Evolutionary conservation across 23 tunicate species (phyloP), one percentile per base, ranked within the genome.

Genomic region (Ciona savignyi): DNA sequence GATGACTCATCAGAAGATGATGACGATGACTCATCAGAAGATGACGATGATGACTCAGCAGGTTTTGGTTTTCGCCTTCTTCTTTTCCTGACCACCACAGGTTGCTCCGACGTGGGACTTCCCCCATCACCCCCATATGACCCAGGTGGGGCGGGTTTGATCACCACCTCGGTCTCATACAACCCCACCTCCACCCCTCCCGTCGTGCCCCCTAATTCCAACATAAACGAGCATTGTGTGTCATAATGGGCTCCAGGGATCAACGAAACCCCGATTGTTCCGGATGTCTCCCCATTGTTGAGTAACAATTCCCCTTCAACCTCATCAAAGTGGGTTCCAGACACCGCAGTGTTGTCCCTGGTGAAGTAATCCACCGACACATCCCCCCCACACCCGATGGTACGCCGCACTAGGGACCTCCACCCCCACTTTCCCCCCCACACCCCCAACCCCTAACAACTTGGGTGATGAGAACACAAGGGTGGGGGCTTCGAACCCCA

Each of bases 271-370:
- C 65, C 76, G 33, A 95, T 76, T 25, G 31, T 32, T 42, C 81
- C 77, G 29, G 67, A 35, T 1, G 78, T 77, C 60, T 83, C 93
- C 24, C 82, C 82, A 74, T 78, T 65, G 25, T 34, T 83, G 51
- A 95, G 88, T 4, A 26, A 34, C 56, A 95, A 26, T 35, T 78
- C 82, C 33, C 96, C 99, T 48, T 75, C 78, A 3, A 78, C 65
- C 29, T 95, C 96, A 1, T 33, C 32, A 67, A 78, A 95, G 72
- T 95, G 99, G 60, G 25, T 64, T 27, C 96, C 99, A 1, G 92
- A 82, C 29, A 95, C 80, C 15, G 99, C 99, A 0, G 93, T 95
- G 72, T 88, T 95, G 65, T 95, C 99, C 1, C 99, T 76, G 6
- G 85, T 76, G 77, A 71, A 88, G 63, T 83, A 95, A 60, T 84